Conservation (phyloP, 2,888 invertebrate species). For the Cepaea hortensis region DNA sequence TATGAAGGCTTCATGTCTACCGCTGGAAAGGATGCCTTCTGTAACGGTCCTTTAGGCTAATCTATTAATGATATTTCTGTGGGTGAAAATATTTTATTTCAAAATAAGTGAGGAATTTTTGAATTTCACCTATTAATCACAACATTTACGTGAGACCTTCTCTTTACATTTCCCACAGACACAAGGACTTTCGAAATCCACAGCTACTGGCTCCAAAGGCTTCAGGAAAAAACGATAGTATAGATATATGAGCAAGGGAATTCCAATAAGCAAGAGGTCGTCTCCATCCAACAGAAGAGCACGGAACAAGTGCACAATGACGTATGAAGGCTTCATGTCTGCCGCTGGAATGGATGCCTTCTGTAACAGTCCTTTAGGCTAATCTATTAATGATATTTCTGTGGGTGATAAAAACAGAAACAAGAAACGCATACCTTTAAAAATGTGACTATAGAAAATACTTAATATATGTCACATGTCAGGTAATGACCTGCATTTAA, state of each 20-base stretch:
- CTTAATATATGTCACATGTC: too few species aligned
- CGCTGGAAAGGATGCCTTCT: background rate
- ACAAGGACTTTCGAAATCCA: background rate
- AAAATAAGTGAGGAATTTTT: too few species aligned
- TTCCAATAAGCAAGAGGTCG: slow-evolving; percentile 13
- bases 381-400: too few species aligned
- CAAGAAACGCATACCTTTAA: too few species aligned
- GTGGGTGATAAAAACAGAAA: too few species aligned
- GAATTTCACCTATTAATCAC: too few species aligned
- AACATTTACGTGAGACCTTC: background rate
- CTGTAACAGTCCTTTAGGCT: background rate
- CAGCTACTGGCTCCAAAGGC: background rate
- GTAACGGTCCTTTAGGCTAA: background rate
- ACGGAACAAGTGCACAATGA: slow-evolving; percentile 6
- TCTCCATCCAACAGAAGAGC: slow-evolving; percentile 16
- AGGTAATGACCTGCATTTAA: too few species aligned
- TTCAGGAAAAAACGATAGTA: slow-evolving; percentile 36
- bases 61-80: too few species aligned
- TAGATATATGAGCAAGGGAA: slow-evolving; percentile 19
- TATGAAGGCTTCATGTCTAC: background rate
- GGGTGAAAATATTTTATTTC: too few species aligned
- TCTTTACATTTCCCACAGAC: background rate
- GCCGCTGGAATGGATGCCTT: background rate
- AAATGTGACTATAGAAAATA: too few species aligned
- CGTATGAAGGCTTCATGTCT: background rate